Conservation (phyloP, 2,113 vertebrate species). For the Amia ocellicauda region DNA sequence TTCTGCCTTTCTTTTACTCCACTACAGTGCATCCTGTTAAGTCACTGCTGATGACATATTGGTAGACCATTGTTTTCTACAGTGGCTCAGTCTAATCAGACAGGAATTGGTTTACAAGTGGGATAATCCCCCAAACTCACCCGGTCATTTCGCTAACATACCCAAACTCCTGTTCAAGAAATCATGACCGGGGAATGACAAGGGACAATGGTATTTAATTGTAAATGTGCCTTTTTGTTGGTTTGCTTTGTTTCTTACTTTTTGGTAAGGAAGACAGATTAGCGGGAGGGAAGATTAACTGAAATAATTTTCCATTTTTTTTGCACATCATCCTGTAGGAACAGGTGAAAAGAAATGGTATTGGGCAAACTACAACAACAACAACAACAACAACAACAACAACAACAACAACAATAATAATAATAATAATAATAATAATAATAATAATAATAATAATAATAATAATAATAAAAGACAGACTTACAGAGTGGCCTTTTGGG, state of each 20-base stretch:
- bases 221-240: not conserved
- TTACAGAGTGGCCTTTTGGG: conserved; percentile 74
- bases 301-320: not conserved
- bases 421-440: not conserved
- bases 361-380: not conserved
- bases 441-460: no score
- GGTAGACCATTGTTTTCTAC: conserved; percentile 47
- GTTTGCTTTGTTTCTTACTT: no score
- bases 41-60: conserved; percentile 36
- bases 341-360: not conserved
- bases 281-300: not conserved
- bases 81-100: conserved; percentile 50
- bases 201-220: not conserved
- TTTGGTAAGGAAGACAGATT: not conserved
- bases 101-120: conserved; percentile 38
- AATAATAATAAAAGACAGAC: conserved; percentile 36
- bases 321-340: not conserved
- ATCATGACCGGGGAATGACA: not conserved
- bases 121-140: conserved; percentile 23
- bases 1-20: no score
- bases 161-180: not conserved
- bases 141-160: not conserved
- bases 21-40: not conserved
- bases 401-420: not conserved
- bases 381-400: no score